Conservation (phyloP, 2,113 vertebrate species). For the Nyctereutes procyonoides region DNA sequence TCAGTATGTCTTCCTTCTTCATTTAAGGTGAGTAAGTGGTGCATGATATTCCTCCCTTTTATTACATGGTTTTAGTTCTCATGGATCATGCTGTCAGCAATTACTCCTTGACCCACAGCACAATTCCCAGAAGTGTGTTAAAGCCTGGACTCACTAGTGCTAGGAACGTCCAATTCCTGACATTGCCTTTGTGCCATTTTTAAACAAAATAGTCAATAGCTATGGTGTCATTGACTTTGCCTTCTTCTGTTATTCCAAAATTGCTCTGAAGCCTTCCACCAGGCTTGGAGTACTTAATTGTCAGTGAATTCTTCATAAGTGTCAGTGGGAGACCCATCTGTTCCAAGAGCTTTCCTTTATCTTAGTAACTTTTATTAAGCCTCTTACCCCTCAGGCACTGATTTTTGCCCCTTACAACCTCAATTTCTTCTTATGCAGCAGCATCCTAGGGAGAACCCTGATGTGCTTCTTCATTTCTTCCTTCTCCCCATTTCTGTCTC, state of each 20-base stretch:
- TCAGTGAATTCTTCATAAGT: slow-evolving; percentile 68
- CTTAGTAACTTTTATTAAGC: slow-evolving; percentile 75
- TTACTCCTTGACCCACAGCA: background rate
- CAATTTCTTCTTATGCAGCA: slow-evolving; percentile 67
- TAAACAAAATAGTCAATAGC: slow-evolving; percentile 75
- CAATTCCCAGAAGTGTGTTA: slow-evolving; percentile 67
- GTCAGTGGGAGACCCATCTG: slow-evolving; percentile 53
- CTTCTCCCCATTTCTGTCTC: background rate
- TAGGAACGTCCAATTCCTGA: slow-evolving; percentile 57
- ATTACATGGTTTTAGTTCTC: slow-evolving; percentile 18
- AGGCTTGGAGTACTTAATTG: slow-evolving; percentile 58
- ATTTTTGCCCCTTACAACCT: slow-evolving; percentile 70
- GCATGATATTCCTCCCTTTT: background rate
- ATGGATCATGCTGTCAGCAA: slow-evolving; percentile 67
- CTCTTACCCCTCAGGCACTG: slow-evolving; percentile 55
- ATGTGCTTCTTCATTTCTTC: slow-evolving; percentile 46
- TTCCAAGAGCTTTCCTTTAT: slow-evolving; percentile 56
- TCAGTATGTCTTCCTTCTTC: background rate
- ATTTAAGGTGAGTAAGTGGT: background rate
- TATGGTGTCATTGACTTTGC: slow-evolving; percentile 53
- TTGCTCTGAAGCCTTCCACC: slow-evolving; percentile 71
- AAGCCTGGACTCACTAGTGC: slow-evolving; percentile 66
- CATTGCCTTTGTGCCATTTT: slow-evolving; percentile 63
- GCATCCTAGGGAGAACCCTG: background rate
- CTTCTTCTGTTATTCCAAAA: slow-evolving; percentile 69